These are phyloP conservation scores for Platysternon megacephalum DNA, from an alignment of 2,113 vertebrate genomes.

Conservation along the genomic window DNA sequence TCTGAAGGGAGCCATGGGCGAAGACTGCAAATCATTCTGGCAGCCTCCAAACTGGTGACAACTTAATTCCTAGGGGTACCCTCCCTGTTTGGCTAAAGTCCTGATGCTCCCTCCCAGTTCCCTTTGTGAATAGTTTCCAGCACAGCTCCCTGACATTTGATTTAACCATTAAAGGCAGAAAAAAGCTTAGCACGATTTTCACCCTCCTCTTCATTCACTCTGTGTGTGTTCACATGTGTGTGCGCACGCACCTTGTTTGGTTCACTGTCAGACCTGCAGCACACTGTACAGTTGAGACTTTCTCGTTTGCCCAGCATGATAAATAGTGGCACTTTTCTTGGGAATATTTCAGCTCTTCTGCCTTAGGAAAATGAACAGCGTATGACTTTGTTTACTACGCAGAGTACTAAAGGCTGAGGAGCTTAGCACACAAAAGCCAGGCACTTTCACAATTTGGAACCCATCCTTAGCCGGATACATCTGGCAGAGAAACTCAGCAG, in stretches of 20 bases:
- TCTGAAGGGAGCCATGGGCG: too few species aligned
- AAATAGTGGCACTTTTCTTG: slow-evolving; percentile 24
- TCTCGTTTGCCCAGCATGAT: background rate
- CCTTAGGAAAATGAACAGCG: slow-evolving; percentile 15
- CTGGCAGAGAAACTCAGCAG: background rate
- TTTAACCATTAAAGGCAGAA: background rate
- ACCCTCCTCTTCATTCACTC: background rate
- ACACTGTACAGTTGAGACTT: background rate
- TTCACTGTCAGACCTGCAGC: background rate
- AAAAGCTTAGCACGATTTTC: background rate
- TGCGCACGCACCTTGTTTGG: background rate
- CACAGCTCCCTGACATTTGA: background rate
- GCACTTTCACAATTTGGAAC: background rate
- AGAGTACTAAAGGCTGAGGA: background rate
- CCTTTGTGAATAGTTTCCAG: background rate
- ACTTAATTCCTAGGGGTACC: background rate
- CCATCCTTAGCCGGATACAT: background rate
- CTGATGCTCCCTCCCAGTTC: background rate
- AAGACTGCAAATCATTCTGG: background rate
- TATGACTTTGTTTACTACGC: background rate
- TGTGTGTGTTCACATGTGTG: accelerated
- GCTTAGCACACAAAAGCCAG: background rate
- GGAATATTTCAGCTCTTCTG: slow-evolving; percentile 22
- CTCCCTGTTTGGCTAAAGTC: background rate
- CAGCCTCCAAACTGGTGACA: background rate